Evolutionary conservation across 2,888 invertebrate genomes (phyloP), one percentile per base, ranked within the genome.

Genomic region (Pristionchus exspectatus): DNA sequence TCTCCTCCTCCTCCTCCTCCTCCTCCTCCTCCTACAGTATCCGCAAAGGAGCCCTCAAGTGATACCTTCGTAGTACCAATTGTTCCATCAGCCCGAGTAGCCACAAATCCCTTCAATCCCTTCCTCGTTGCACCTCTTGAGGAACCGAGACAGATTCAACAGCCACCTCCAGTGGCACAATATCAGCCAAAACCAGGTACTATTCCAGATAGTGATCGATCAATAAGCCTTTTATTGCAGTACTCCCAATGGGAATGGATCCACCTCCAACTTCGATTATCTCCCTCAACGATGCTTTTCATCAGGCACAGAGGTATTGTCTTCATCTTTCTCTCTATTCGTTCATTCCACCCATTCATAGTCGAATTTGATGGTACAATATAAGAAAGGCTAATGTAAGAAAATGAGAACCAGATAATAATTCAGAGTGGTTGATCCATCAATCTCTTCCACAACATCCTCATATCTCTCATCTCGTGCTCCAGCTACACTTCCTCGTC

Each of bases 401-500:
- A 50, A 50, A 0, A 12, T 44, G 1, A 50, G 3, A 50, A 7
- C 9, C 12, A 12, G 12, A 50, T 50, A 50, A 9, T 27, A 33
- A 33, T 77, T 18, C 77, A 77, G 77, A 77, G 50, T 77, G 50
- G 77, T 44, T 12, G 77, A 77, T n/a, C 77, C 77, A 2, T 74
- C 74, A 2, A 30, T 72, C 33, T 77, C 74, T 16, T 30, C 77
- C 0, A 33, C 77, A 3, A 16, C 59, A 38, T 30, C 44, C 1
- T 86, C 86, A 14, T 86, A 66, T 66, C 86, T 86, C 66, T 86
- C 86, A 21, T 87, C 87, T 50, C 72, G 87, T 38, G 87, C 87
- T 24, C 87, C 87, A 30, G 87, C 87, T 10, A 87, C 87, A 56
- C 87, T 87, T 74, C 87, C 87, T 33, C 87, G 87, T 72, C 87